Base-by-base conservation (phyloP, 2,113 vertebrate genomes). In the Lampris incognitus region DNA sequence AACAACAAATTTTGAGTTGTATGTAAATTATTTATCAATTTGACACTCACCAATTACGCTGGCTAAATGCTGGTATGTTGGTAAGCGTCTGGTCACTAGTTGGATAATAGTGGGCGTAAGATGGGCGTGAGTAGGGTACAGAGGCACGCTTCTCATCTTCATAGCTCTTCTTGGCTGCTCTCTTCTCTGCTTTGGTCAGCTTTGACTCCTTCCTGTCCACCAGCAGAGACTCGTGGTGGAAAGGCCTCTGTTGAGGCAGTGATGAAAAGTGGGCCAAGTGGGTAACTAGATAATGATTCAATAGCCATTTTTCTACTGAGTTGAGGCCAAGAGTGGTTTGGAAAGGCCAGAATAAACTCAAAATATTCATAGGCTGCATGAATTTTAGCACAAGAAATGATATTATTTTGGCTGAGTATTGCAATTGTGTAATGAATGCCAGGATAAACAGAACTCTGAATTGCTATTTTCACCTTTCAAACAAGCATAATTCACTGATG, bases 91-190 rank as follows among this genome's bases (percentile, higher is more conserved):
- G 97, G 76, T 98, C 97, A 48, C 94, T 97, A 87, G 93, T 95
- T 37, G 98, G 98, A 91, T 99, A 99, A 92, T 99, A 99, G 85
- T 99, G 97, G 3, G 97, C 97, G 3, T 99, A 99, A 0, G 97
- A 99, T 0, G 98, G 97, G 24, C 98, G 96, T 24, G 97, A 96
- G 77, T 99, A 99, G 3, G 98, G 98, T 71, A 99, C 96, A 1
- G 96, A 98, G 0, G 98, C 98, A 74, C 98, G 95, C 69, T 99
- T 99, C 90, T 99, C 98, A 72, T 99, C 98, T 91, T 99, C 98
- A 0, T 99, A 99, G 91, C 98, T 96, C 79, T 98, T 99, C 91
- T 99, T 99, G 60, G 98, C 98, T 4, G 97, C 98, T 90, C 97
- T 96, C 91, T 99, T 99, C 93, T 99, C 98, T 59, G 98, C 97